A percentile compares a stretch with the other conserved stretches of the same genome.
Conservation (phyloP, 2,888 invertebrate species). For the Troides oblongomaculatus region DNA sequence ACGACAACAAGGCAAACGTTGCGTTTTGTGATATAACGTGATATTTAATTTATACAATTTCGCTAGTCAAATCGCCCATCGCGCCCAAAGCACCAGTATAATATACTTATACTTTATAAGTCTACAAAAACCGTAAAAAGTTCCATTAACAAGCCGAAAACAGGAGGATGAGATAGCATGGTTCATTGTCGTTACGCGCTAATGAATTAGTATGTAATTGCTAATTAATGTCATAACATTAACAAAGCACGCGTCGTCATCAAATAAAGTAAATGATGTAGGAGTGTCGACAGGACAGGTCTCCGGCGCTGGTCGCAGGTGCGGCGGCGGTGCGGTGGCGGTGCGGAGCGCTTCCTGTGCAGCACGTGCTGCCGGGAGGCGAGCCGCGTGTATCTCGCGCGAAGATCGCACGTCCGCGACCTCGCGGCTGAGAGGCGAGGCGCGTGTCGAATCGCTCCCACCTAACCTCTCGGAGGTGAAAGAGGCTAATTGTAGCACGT, state of each 20-base stretch:
- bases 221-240: not conserved
- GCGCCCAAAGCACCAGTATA: no score
- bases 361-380: constrained; percentile 36
- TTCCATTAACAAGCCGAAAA: no score
- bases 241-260: not conserved
- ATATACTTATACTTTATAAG: no score
- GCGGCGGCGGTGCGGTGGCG: constrained; percentile 17
- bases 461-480: constrained; percentile 30
- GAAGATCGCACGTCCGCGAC: constrained; percentile 43
- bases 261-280: not conserved
- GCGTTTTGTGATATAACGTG: no score
- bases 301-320: not conserved
- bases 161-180: no score
- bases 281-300: no score
- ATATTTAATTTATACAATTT: no score
- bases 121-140: no score
- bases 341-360: constrained; percentile 1
- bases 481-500: constrained; percentile 62
- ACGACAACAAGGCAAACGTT: no score
- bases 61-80: no score
- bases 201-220: not conserved
- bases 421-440: constrained; percentile 38
- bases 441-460: constrained; percentile 61
- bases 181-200: not conserved
- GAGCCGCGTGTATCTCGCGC: constrained; percentile 35